Conservation (phyloP, 30 jellyfish, hydroid and myxozoan genomes). For the Hydractinia symbiolongicarpus region DNA sequence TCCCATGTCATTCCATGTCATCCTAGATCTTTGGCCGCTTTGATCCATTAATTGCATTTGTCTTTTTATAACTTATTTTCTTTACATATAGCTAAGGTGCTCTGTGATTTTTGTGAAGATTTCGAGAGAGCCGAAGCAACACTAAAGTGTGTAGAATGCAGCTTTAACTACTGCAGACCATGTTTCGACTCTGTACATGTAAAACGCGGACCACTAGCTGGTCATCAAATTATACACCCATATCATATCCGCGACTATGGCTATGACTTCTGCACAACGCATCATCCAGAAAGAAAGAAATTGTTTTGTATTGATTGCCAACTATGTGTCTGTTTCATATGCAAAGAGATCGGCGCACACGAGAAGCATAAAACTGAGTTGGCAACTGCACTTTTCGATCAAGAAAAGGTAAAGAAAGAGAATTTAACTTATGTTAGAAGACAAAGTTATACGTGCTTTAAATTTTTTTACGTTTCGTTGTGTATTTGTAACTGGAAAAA, state of each 20-base stretch:
- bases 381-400: constrained; percentile 10
- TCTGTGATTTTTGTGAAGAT: constrained; percentile 27
- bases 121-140: constrained; percentile 35
- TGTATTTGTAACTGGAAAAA: too few species aligned
- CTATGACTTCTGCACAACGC: constrained; percentile 26
- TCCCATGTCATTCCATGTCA: too few species aligned
- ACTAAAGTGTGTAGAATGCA: constrained; percentile 41
- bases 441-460: too few species aligned
- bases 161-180: constrained; percentile 35
- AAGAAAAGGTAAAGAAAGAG: constrained; percentile 23
- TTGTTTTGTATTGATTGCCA: constrained; percentile 33
- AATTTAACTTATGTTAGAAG: too few species aligned
- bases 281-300: constrained; percentile 13
- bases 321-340: constrained; percentile 23
- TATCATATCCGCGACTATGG: background rate
- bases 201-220: constrained; percentile 42
- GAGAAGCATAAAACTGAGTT: constrained; percentile 20
- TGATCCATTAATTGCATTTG: too few species aligned
- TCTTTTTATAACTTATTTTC: too few species aligned
- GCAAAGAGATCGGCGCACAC: constrained; percentile 34
- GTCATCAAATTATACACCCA: constrained; percentile 38
- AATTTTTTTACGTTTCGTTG: too few species aligned
- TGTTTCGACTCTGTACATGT: constrained; percentile 58
- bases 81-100: background rate
- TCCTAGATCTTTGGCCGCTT: too few species aligned